phyloP scores from a whole-genome alignment of 2,888 invertebrate genomes.

The Xanthorhoe designata region DNA sequence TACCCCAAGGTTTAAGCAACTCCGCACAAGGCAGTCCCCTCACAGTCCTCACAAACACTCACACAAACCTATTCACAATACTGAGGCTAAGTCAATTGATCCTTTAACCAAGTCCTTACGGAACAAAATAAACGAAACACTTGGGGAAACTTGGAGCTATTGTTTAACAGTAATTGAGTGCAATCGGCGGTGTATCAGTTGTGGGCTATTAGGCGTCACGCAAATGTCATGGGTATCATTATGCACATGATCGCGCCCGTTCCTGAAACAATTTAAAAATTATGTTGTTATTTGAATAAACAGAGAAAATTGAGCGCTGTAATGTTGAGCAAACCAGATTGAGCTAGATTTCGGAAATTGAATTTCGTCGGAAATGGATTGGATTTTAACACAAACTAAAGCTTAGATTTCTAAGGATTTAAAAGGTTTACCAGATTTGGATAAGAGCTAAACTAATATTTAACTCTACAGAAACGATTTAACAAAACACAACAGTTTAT shows the following conservation, averaged over 20 bases:
- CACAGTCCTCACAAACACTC: constrained; percentile 17
- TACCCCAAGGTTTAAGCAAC: constrained; percentile 21
- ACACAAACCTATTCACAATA: constrained; percentile 15
- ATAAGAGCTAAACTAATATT: too few relatives aligned
- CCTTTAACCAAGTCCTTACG: not conserved
- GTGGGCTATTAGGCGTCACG: constrained; percentile 56
- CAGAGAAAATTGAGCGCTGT: constrained; percentile 6
- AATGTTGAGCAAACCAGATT: constrained; percentile 12
- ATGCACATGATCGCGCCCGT: constrained; percentile 49
- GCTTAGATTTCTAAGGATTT: not conserved
- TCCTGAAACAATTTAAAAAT: constrained; percentile 57
- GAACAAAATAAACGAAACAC: constrained; percentile 22
- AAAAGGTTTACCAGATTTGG: not conserved
- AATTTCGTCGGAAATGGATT: constrained; percentile 22
- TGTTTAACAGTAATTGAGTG: constrained; percentile 53
- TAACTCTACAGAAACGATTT: too few relatives aligned
- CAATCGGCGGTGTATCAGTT: constrained; percentile 52
- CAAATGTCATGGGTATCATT: constrained; percentile 64
- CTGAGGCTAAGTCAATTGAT: constrained; percentile 8
- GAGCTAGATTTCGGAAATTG: constrained; percentile 19
- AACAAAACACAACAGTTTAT: too few relatives aligned
- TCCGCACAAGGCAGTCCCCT: constrained; percentile 9
- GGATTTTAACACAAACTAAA: constrained; percentile 18
- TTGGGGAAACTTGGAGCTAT: constrained; percentile 14
- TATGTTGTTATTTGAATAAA: constrained; percentile 20